Conservation (phyloP, 2,888 invertebrate species). For the Axea sp. region DNA sequence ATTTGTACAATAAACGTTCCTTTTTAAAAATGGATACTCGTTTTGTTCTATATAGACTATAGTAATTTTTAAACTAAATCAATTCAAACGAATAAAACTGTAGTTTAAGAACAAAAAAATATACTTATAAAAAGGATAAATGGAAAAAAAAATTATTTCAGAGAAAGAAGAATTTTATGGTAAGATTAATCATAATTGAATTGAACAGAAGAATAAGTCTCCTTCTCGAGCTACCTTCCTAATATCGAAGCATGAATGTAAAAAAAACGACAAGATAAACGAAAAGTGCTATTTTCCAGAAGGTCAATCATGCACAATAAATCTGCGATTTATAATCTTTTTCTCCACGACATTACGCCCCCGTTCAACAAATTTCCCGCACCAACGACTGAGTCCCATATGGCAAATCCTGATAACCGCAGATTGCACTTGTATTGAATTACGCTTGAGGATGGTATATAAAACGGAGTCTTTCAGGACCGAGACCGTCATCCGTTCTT, state of each 20-base stretch:
- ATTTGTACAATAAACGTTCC: constrained; percentile 27
- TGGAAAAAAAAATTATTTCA: constrained; percentile 12
- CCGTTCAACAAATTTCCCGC: constrained; percentile 66
- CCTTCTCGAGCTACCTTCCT: not conserved
- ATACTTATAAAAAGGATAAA: not conserved
- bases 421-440: constrained; percentile 76
- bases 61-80: too few relatives aligned
- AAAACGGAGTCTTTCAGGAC: constrained; percentile 67
- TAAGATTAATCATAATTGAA: constrained; percentile 38
- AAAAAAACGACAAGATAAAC: constrained; percentile 25
- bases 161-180: constrained; percentile 4
- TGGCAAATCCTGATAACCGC: constrained; percentile 76
- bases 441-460: constrained; percentile 70
- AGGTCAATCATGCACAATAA: constrained; percentile 65
- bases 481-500: constrained; percentile 35
- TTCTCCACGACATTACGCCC: constrained; percentile 62
- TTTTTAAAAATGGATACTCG: constrained; percentile 6
- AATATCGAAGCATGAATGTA: not conserved
- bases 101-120: too few relatives aligned
- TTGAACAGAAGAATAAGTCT: constrained; percentile 15
- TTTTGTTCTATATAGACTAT: too few relatives aligned
- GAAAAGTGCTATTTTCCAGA: constrained; percentile 69
- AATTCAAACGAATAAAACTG: too few relatives aligned
- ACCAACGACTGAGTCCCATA: constrained; percentile 72
- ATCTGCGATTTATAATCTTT: constrained; percentile 67